Base-by-base conservation (phyloP, 92 coral and sea anemone genomes). In the Micromussa lordhowensis region DNA sequence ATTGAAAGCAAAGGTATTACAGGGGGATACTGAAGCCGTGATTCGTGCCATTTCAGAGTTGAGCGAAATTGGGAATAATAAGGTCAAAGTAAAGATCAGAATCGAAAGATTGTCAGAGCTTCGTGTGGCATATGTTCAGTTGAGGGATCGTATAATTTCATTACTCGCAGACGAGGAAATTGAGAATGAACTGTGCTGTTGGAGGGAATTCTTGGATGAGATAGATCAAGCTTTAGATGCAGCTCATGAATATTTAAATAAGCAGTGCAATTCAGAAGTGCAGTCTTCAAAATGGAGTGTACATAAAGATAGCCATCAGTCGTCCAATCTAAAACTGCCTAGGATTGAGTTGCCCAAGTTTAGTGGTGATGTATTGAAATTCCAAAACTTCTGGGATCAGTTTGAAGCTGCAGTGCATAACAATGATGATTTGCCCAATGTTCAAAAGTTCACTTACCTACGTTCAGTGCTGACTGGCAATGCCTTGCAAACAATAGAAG, bases 371-470 rank as follows among this genome's bases (percentile, higher is more conserved):
- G 72, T 57, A 49, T 36, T 73, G 68, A 82, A 82, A 75, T 88
- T 88, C 63, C 83, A 82, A 55, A 82, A 82, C 68, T 82, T 82
- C 76, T 82, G 83, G 88, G 77, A 88, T 82, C 84, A 86, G 54
- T 86, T 61, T 59, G 78, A 83, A 77, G 88, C 78, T 49, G 88
- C 92, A 44, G 84, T 85, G 49, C 87, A 80, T 36, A 59, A 85
- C 57, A 85, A 86, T 51, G 90, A 63, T 35, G 82, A 81, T 48
- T 81, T 85, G n/a, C 87, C 87, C 48, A 58, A 86, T 30, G 79
- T 73, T 5, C 90, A 85, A 59, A 90, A 79, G 84, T 90, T 90
- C 49, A 85, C 90, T n/a, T 78, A 68, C 66, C 64, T 85, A 54
- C 79, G 89, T 30, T 81, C 80, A 82, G 86, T 80, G 53, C 36